A percentile compares a stretch with the other conserved stretches of the same genome.
Conservation (phyloP, 1,140 invertebrate genomes). For the Drosophila elegans region DNA sequence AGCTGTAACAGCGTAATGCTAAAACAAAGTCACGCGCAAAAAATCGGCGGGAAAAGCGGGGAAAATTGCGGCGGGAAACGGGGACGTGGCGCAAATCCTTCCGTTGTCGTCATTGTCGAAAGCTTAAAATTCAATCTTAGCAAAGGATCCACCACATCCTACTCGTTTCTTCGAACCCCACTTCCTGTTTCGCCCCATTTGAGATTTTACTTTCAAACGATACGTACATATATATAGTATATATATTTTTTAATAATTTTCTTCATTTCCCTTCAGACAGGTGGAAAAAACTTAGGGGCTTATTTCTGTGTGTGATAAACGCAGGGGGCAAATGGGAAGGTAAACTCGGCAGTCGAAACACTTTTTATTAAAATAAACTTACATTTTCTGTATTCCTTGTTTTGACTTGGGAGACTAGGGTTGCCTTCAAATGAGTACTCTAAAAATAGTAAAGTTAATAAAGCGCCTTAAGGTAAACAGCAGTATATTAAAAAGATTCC, state of each 20-base stretch:
- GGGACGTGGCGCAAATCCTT: constrained; percentile 55
- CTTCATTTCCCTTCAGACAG: background rate
- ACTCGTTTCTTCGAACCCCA: background rate
- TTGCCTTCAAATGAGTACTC: no score
- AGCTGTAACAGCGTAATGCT: constrained; percentile 14
- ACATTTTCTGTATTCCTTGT: background rate
- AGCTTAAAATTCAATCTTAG: constrained; percentile 77
- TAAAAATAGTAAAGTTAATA: no score
- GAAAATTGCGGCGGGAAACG: background rate
- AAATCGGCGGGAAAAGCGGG: background rate
- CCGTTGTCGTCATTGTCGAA: constrained; percentile 46
- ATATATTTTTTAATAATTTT: constrained; percentile 34
- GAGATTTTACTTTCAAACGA: background rate
- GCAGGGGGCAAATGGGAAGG: background rate
- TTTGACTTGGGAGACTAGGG: background rate
- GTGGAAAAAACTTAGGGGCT: background rate
- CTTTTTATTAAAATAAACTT: background rate
- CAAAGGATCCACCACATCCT: constrained; percentile 12
- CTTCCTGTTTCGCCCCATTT: constrained; percentile 19
- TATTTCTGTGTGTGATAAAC: background rate
- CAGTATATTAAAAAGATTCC: no score
- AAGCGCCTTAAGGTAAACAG: no score
- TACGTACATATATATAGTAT: constrained; percentile 6
- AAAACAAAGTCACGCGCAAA: constrained; percentile 54
- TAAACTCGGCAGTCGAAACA: background rate